Evolutionary conservation across 2,113 vertebrate genomes (phyloP), one percentile per base, ranked within the genome.

Genomic region (Rafetus swinhoei): DNA sequence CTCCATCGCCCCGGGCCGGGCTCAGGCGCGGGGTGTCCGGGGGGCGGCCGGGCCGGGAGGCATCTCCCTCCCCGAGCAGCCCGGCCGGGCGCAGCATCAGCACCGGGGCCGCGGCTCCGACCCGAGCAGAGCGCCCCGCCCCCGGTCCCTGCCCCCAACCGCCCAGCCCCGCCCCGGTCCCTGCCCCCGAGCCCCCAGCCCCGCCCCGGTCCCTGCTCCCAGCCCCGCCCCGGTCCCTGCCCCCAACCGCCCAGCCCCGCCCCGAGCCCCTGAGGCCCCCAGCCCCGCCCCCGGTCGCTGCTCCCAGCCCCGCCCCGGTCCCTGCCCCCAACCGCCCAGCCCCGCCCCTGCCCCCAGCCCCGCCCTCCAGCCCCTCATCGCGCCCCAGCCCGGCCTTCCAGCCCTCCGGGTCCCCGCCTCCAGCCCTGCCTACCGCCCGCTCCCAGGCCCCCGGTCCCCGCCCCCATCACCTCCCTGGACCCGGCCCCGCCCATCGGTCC

Each of bases 1-100:
- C 97, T 99, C 99, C 99, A 99, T 99, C 86, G 72, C 57, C 89
- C 88, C 80, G 35, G 92, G 92, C 93, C 93, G 60, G 94, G 86
- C 74, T 87, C 88, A 25, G 80, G 79, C 84, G 90, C 92, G 65
- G 93, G 87, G 53, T 52, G 76, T 95, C 94, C 72, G 72, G 54
- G 19, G 60, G 60, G 27, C 27, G 60, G 60, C 27, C 60, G 55
- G 18, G 55, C 55, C 6, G 39, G 57, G 57, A 8, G 22, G 57
- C 57, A 59, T 59, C 52, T 39, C 50, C 52, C 24, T 52, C 50
- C 16, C 77, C 77, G 25, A 59, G 24, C 45, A 29, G 50, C 55
- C 35, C 69, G 57, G 56, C 69, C 57, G 55, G 74, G 53, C 3
- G n/a, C 39, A n/a, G 29, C 22, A 69, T 69, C 65, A 69, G 65